Base-by-base conservation (phyloP, 1,140 invertebrate genomes). In the Physella acuta region DNA sequence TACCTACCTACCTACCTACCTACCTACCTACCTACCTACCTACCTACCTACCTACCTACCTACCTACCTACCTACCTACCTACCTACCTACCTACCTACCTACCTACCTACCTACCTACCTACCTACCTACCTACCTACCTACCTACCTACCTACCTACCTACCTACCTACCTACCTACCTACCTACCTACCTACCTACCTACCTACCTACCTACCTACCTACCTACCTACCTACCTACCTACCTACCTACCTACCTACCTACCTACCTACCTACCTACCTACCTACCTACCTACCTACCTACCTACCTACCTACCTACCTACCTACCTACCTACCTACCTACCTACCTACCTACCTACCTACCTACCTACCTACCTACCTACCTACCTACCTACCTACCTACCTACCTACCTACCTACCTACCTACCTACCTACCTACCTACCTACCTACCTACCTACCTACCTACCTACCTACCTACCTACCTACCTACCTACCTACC, bases 41-140 rank as follows among this genome's bases (percentile, higher is more conserved):
- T 44, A 44, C 39, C 39, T 44, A 44, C n/a, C n/a, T n/a, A n/a
- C n/a, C n/a, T 44, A 44, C 39, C 39, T 44, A 44, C 39, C 39
- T 44, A 44, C 39, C 39, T 44, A 44, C 39, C 39, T 44, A 44
- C 39, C 39, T 44, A 44, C 39, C 39, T 44, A 44, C 39, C 39
- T 44, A 44, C 39, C 39, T 44, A 44, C 39, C 39, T 44, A 44
- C 39, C 39, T 44, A 44, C 39, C 39, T 44, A 44, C 39, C 39
- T 44, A 44, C 39, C 39, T 44, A 44, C 39, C 39, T 44, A 44
- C 39, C 39, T 44, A 44, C 39, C 39, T 44, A 44, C 39, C 39
- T 44, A 44, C 39, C 39, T 44, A 44, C 39, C 39, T 44, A 44
- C 39, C 39, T 44, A 44, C 39, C 39, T 44, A 44, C 39, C 39